Base-by-base conservation (phyloP, 2,797 vertebrate genomes). In the Lycodopsis pacificus region DNA sequence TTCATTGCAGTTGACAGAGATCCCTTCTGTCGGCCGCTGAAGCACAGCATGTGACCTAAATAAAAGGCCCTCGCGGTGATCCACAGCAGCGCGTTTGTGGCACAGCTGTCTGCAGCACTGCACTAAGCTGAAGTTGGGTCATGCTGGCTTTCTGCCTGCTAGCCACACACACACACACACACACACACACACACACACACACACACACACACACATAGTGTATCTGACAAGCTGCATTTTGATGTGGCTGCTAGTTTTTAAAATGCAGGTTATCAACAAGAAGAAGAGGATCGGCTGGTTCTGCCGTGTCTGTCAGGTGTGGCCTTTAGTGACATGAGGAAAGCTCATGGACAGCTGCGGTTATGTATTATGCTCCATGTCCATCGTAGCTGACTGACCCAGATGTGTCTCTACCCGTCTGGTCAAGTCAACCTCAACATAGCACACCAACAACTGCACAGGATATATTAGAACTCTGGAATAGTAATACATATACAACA, bases 31-130 rank as follows among this genome's bases (percentile, higher is more conserved):
- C 90, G 83, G 90, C 83, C 69, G 67, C 82, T 86, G 88, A 85
- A 90, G 88, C 88, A 77, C 85, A 92, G 85, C 88, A 92, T 89
- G 86, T 92, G 92, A 92, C 92, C 93, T 91, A 92, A 93, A 93
- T 93, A 93, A 92, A 92, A 91, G 91, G 87, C 80, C 91, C 91
- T 93, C 27, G 74, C 82, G 73, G 91, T 91, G 86, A 91, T 92
- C 79, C 83, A 83, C 87, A 74, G 85, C 88, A 82, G 82, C 72
- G 88, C 74, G 87, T 90, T 91, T 88, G 93, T 90, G 80, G 83
- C 90, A 91, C 93, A 93, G 91, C 92, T 93, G 93, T 92, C 91
- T 90, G 77, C 85, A 86, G 88, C 73, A 30, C 82, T 81, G 88
- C 88, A 84, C 89, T 88, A 87, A 93, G 91, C 91, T 81, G 82